Base-by-base conservation (phyloP, 2,113 vertebrate genomes). In the Plotosus lineatus region DNA sequence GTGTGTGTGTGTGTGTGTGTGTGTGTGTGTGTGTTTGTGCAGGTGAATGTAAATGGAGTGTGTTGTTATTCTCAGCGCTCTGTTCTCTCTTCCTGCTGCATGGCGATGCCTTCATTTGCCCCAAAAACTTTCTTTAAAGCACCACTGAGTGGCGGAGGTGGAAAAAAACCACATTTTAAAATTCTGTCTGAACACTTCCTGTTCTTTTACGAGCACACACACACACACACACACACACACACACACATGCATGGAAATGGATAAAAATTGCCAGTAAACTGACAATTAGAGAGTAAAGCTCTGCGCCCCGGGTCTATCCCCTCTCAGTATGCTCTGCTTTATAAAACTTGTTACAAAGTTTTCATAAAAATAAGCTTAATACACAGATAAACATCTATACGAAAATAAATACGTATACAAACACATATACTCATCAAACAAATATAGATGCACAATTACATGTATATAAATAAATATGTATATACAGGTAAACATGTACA, bases 31-130 rank as follows among this genome's bases (percentile, higher is more conserved):
- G 40, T 44, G 40, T 17, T 21, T 56, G 33, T 48, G 51, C 56
- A 80, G 66, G 81, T 77, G 72, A 65, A 83, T 82, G 77, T 69
- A 75, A 85, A 85, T 82, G 19, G 36, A 17, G 33, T 4, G 19
- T 58, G 79, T 80, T 83, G 76, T 85, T 80, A 85, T 87, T 81
- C 75, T 40, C 55, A 10, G 66, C 69, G 61, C 23, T 14, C 8
- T 21, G 26, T 65, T 75, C 38, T 36, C 77, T 17, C 66, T 1
- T 46, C 66, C 42, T 6, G 65, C 65, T 44, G 65, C 65, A 68
- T 68, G 40, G 23, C 12, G 40, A 68, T 68, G 65, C n/a, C 38
- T 68, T 46, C 66, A 23, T 44, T 9, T 1, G 42, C 66, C 46
- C 66, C n/a, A n/a, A 50, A 75, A 76, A 76, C 65, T 53, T 72